These are phyloP conservation scores for Hyalella azteca DNA, from an alignment of 2,888 invertebrate genomes.

Conservation along the genomic window DNA sequence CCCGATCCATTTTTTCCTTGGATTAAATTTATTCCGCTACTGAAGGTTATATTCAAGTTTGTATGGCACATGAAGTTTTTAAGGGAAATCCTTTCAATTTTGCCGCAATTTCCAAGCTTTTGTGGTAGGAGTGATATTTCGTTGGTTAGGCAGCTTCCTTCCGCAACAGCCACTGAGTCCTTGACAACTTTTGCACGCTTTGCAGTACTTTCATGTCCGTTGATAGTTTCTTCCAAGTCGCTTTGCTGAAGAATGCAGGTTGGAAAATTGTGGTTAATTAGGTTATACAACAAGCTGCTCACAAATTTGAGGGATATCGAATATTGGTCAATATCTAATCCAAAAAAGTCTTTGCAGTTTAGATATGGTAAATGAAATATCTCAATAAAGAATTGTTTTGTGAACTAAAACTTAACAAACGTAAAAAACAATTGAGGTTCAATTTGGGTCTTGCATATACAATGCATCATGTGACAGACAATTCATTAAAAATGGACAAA, in stretches of 20 bases:
- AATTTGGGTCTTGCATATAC: too few relatives aligned
- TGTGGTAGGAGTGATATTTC: not conserved
- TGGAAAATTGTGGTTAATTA: not conserved
- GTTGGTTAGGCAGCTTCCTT: not conserved
- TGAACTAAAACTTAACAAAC: too few relatives aligned
- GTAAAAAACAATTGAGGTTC: too few relatives aligned
- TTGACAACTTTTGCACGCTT: not conserved
- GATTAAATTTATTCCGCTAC: constrained; percentile 7
- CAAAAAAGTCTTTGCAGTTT: too few relatives aligned
- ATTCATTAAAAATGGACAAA: too few relatives aligned
- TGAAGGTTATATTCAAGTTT: not conserved
- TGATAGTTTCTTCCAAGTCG: not conserved
- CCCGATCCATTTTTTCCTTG: constrained; percentile 83
- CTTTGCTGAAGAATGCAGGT: not conserved
- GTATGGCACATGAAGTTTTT: constrained; percentile 39
- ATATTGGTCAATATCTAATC: too few relatives aligned
- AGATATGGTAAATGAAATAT: too few relatives aligned
- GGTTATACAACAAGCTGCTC: too few relatives aligned
- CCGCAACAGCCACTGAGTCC: not conserved
- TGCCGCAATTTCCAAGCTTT: not conserved
- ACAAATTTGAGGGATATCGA: too few relatives aligned
- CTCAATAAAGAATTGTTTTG: too few relatives aligned
- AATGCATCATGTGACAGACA: too few relatives aligned
- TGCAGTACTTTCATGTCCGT: not conserved
- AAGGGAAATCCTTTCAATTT: constrained; percentile 9